A percentile compares a stretch with the other conserved stretches of the same genome.
Evolutionary conservation across 2,888 invertebrate species (phyloP).

Genomic region (Patella caerulea): DNA sequence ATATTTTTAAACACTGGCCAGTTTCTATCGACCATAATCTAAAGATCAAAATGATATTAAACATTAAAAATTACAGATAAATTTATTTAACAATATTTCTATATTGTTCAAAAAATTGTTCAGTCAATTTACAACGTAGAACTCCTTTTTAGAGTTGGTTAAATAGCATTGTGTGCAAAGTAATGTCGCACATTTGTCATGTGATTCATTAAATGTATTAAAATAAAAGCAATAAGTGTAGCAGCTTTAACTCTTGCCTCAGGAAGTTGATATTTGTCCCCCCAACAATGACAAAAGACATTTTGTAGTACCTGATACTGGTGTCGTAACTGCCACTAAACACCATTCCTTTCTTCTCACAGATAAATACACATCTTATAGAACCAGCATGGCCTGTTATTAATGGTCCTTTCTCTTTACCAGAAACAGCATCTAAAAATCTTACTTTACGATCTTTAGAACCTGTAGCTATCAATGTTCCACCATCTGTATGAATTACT

Average conservation of each 20-base stretch:
- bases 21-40: constrained; percentile 69
- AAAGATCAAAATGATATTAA: constrained; percentile 1
- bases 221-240: too few species aligned
- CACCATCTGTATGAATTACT: constrained; percentile 68
- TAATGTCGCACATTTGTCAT: too few species aligned
- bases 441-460: constrained; percentile 66
- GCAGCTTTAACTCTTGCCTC: too few species aligned
- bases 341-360: constrained; percentile 60
- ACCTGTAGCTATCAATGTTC: constrained; percentile 63
- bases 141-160: too few species aligned
- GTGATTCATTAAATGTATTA: too few species aligned
- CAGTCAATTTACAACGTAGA: too few species aligned
- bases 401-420: constrained; percentile 53
- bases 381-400: constrained; percentile 71
- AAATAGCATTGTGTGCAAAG: too few species aligned
- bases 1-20: constrained; percentile 69
- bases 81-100: not conserved
- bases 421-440: constrained; percentile 56
- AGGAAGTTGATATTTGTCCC: too few species aligned
- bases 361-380: constrained; percentile 64
- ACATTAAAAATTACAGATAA: not conserved
- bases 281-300: not conserved
- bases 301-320: constrained; percentile 64
- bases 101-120: too few species aligned
- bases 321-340: constrained; percentile 71